Base-by-base conservation (phyloP, 2,113 vertebrate species). In the Pseudopodoces humilis region DNA sequence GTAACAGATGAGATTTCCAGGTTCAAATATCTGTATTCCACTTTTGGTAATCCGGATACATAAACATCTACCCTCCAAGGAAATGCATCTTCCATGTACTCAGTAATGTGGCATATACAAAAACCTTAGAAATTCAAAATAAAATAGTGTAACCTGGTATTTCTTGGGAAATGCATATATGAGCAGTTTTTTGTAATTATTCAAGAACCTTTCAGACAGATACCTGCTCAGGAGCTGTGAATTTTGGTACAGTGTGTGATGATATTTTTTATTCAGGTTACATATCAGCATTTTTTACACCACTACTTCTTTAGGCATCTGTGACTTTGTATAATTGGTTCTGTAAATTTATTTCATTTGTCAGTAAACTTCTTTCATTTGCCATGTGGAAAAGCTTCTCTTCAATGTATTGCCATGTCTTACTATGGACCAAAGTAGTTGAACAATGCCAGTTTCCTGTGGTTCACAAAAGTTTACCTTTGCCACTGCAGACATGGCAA, bases 241-340 rank as follows among this genome's bases (percentile, higher is more conserved):
- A 53, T 95, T 88, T 80, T 24, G 7, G 37, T 24, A 20, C 41
- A 33, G 41, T 19, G 28, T 77, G 69, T 59, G 63, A 62, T 75
- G 55, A n/a, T 37, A 56, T 18, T 93, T 24, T 92, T 93, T 95
- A 79, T 94, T 90, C 74, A 82, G 41, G 41, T 83, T 86, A 49
- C 37, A 27, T 7, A 77, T 83, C 90, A 94, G 31, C 53, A 68
- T 86, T 94, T 90, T 88, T 84, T 86, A 86, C n/a, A 60, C 33
- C 52, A n/a, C 19, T 59, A 21, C 43, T 90, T 65, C 64, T 77
- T 81, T 65, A 78, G 63, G 71, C 68, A 46, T 53, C 59, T 92
- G 79, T 55, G 60, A 71, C n/a, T 88, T 63, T 41, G 56, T 81
- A 17, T 71, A 78, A 86, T 80, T 68, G 47, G 28, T 67, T 93